Conservation (phyloP, 2,888 invertebrate species). For the Tillus elongatus region DNA sequence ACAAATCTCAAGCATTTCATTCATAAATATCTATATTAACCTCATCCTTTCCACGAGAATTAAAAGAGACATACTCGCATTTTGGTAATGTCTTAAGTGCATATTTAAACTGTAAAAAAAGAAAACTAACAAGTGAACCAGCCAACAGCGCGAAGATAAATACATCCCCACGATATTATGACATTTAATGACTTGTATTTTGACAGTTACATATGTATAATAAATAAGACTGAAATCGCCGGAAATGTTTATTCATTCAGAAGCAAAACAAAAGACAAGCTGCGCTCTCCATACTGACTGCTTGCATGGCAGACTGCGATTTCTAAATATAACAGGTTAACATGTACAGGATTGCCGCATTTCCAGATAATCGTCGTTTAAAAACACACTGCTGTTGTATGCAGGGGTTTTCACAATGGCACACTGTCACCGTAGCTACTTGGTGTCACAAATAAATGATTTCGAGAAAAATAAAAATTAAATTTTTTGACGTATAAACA, state of each 20-base stretch:
- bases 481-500: too few relatives aligned
- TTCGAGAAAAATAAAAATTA: too few relatives aligned
- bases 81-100: too few relatives aligned
- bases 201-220: slow-evolving; percentile 31
- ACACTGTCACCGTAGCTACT: too few relatives aligned
- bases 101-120: too few relatives aligned
- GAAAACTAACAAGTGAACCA: neutral
- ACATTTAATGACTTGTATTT: slow-evolving; percentile 31
- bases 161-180: slow-evolving; percentile 25
- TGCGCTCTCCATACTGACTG: slow-evolving; percentile 7
- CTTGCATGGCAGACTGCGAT: slow-evolving; percentile 28
- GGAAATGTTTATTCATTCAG: slow-evolving; percentile 32
- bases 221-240: slow-evolving; percentile 33
- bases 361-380: neutral
- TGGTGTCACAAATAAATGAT: too few relatives aligned
- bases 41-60: too few relatives aligned
- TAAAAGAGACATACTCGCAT: too few relatives aligned
- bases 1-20: too few relatives aligned
- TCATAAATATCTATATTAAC: too few relatives aligned
- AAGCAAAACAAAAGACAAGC: slow-evolving; percentile 22
- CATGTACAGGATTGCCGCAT: too few relatives aligned
- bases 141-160: slow-evolving; percentile 18
- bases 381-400: neutral
- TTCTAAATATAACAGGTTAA: slow-evolving; percentile 31
- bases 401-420: too few relatives aligned